Conservation (phyloP, 2,888 invertebrate species). For the Endomychus coccineus region DNA sequence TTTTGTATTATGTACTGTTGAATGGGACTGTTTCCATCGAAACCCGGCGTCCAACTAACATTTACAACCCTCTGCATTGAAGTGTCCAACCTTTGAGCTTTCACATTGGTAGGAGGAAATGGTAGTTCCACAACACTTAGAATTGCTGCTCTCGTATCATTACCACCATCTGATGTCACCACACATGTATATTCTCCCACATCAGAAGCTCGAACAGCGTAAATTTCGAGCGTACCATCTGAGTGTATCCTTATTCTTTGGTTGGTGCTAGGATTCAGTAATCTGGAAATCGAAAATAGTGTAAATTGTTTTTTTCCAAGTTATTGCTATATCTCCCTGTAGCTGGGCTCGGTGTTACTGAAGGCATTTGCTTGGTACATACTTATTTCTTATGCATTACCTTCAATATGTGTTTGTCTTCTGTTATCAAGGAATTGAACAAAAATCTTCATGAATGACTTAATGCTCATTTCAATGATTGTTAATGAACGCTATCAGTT, state of each 20-base stretch:
- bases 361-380: too few species aligned
- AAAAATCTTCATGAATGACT: too few species aligned
- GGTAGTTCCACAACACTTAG: slow-evolving; percentile 91
- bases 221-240: slow-evolving; percentile 82
- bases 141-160: slow-evolving; percentile 80
- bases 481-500: too few species aligned
- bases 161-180: slow-evolving; percentile 84
- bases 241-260: slow-evolving; percentile 65
- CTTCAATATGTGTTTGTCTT: too few species aligned
- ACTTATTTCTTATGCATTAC: too few species aligned
- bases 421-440: too few species aligned
- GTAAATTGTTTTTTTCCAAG: too few species aligned
- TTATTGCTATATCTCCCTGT: too few species aligned
- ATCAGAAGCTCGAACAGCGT: slow-evolving; percentile 83
- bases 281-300: slow-evolving; percentile 43
- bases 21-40: slow-evolving; percentile 95
- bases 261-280: slow-evolving; percentile 55
- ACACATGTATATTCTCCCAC: slow-evolving; percentile 91
- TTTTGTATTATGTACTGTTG: slow-evolving; percentile 88
- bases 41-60: slow-evolving; percentile 91
- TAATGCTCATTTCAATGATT: too few species aligned
- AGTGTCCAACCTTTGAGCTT: slow-evolving; percentile 61
- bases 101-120: slow-evolving; percentile 82
- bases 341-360: too few species aligned
- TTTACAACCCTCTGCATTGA: slow-evolving; percentile 72